Evolutionary conservation across 1,140 invertebrate species (phyloP).

Genomic region (Drosophila lacertosa): DNA sequence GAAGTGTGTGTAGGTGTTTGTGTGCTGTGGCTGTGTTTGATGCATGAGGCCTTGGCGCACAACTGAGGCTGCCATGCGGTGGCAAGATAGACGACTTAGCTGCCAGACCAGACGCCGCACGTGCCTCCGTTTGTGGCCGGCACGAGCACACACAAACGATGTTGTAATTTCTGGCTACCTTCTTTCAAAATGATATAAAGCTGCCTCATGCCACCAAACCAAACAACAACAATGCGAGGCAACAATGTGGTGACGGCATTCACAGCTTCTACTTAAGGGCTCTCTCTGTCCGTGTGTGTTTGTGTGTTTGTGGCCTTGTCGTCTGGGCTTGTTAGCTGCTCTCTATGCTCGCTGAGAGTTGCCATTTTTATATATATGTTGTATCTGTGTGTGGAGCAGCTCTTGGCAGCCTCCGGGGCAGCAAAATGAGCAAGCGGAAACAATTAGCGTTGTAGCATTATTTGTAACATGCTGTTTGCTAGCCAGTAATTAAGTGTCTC

Average conservation of each 20-base stretch:
- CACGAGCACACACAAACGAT: constrained; percentile 38
- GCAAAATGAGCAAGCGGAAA: constrained; percentile 79
- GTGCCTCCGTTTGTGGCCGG: constrained; percentile 43
- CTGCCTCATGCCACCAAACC: constrained; percentile 14
- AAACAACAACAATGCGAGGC: constrained; percentile 2
- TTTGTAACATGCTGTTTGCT: constrained; percentile 71
- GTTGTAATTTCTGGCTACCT: constrained; percentile 64
- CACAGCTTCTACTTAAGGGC: constrained; percentile 18
- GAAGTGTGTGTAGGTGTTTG: constrained; percentile 41
- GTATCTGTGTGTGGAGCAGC: constrained; percentile 8
- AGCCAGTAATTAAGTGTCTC: constrained; percentile 78
- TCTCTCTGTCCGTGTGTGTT: constrained; percentile 18
- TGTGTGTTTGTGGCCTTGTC: constrained; percentile 24
- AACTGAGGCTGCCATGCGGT: constrained; percentile 41
- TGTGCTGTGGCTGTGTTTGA: constrained; percentile 12
- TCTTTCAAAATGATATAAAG: constrained; percentile 51
- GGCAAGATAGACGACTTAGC: constrained; percentile 58
- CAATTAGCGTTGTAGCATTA: constrained; percentile 79
- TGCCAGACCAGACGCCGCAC: constrained; percentile 28
- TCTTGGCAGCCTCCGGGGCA: constrained; percentile 7
- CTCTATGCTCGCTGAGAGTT: constrained; percentile 3
- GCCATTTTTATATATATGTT: not conserved
- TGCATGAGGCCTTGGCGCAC: constrained; percentile 30
- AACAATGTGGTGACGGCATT: constrained; percentile 36
- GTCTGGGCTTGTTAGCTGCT: constrained; percentile 19